phyloP scores from a whole-genome alignment of 2,113 vertebrate species.

The Ctenodactylus gundi region DNA sequence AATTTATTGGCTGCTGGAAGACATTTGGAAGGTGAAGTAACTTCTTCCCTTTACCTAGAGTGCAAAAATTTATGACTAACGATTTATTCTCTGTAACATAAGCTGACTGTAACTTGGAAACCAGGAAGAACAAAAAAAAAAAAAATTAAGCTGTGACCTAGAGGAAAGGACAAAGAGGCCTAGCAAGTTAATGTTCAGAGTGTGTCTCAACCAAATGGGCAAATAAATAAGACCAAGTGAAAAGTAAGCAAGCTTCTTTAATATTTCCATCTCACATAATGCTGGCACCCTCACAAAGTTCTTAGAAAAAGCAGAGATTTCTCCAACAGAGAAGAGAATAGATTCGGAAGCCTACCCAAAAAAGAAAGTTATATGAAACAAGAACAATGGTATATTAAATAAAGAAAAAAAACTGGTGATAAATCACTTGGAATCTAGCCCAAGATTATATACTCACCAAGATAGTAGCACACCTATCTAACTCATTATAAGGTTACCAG shows the following conservation, averaged over 20 bases:
- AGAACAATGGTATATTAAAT: neutral
- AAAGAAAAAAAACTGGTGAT: slow-evolving; percentile 1
- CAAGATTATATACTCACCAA: slow-evolving; percentile 41
- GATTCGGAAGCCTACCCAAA: neutral
- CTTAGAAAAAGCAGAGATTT: slow-evolving; percentile 47
- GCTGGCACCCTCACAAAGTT: slow-evolving; percentile 19
- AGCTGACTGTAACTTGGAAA: neutral
- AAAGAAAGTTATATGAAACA: slow-evolving; percentile 15
- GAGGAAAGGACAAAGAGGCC: slow-evolving; percentile 19
- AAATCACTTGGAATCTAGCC: neutral
- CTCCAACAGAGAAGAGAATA: neutral
- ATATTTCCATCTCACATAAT: neutral
- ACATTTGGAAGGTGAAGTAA: slow-evolving; percentile 21
- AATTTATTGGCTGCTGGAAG: neutral
- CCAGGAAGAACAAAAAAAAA: neutral
- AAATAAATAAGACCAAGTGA: slow-evolving; percentile 46
- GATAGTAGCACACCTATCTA: neutral
- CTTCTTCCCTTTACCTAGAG: slow-evolving; percentile 13
- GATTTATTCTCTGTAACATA: neutral
- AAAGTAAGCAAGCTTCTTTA: slow-evolving; percentile 56
- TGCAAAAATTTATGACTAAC: slow-evolving; percentile 28
- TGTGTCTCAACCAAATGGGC: slow-evolving; percentile 47
- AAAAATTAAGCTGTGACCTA: slow-evolving; percentile 15
- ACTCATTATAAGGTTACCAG: neutral
- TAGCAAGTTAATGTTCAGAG: neutral